Conservation (phyloP, 1,140 invertebrate species). For the Lineus longissimus region DNA sequence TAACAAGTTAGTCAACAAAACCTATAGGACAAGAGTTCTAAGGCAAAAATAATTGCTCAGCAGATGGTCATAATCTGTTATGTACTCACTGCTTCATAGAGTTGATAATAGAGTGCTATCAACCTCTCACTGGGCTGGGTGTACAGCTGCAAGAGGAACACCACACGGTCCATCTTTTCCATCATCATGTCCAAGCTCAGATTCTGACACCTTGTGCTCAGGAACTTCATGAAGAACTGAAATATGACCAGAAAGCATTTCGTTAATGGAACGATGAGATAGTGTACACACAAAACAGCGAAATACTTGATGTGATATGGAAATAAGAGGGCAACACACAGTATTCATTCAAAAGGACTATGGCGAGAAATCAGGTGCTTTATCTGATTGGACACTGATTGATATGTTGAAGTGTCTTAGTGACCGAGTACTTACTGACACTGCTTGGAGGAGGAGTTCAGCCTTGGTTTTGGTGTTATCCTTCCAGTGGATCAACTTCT, state of each 20-base stretch:
- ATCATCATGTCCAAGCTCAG: constrained; percentile 32
- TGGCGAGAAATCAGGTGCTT: too few species aligned
- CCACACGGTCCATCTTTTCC: constrained; percentile 37
- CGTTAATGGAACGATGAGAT: neutral
- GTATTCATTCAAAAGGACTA: too few species aligned
- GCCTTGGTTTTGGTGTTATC: constrained; percentile 16
- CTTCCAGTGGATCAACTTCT: constrained; percentile 22
- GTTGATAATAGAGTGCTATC: constrained; percentile 27
- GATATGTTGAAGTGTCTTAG: too few species aligned
- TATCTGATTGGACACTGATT: too few species aligned
- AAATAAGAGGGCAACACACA: neutral
- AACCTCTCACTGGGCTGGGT: constrained; percentile 33
- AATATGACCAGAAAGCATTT: constrained; percentile 11
- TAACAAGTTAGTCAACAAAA: too few species aligned
- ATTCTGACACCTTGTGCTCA: constrained; percentile 33
- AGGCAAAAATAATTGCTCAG: too few species aligned
- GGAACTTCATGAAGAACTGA: constrained; percentile 40
- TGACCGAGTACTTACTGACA: constrained; percentile 33
- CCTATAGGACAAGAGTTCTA: too few species aligned
- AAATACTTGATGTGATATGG: too few species aligned
- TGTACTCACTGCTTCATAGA: constrained; percentile 25
- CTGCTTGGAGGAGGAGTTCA: constrained; percentile 28
- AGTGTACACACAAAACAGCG: neutral
- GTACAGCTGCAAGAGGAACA: constrained; percentile 37
- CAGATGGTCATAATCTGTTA: too few species aligned